phyloP scores from a whole-genome alignment of 1,140 invertebrate genomes.

The Dreissena rostriformis region DNA sequence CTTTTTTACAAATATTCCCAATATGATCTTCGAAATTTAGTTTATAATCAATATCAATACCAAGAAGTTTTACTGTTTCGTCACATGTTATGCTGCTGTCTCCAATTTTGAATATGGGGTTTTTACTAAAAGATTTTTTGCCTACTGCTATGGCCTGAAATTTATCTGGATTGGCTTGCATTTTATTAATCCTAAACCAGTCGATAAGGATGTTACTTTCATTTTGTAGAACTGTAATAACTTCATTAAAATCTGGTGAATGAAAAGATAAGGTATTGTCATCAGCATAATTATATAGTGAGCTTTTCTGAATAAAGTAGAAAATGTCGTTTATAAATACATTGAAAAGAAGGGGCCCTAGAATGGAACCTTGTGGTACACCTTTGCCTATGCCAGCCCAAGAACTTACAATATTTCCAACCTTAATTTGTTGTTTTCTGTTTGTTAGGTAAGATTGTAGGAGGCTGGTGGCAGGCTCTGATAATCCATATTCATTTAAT shows the following conservation, averaged over 20 bases:
- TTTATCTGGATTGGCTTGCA: conserved; percentile 60
- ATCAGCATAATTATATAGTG: conserved; percentile 58
- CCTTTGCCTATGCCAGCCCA: conserved; percentile 21
- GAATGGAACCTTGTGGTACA: conserved; percentile 54
- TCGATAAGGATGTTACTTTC: conserved; percentile 40
- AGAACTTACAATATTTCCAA: not conserved
- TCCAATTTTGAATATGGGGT: conserved; percentile 15
- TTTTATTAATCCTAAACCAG: conserved; percentile 50
- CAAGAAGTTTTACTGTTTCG: conserved; percentile 50
- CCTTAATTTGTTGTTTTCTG: conserved; percentile 50
- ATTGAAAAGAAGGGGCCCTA: conserved; percentile 49
- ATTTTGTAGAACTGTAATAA: conserved; percentile 17
- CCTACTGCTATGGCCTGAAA: conserved; percentile 51
- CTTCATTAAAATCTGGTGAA: not conserved
- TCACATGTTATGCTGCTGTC: conserved; percentile 41
- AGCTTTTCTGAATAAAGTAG: conserved; percentile 46
- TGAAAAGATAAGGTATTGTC: conserved; percentile 51
- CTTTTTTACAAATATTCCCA: conserved; percentile 50
- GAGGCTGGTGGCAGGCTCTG: not conserved
- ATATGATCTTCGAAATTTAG: conserved; percentile 56
- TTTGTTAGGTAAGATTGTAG: conserved; percentile 12
- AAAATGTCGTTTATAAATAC: conserved; percentile 59
- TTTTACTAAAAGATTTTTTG: conserved; percentile 21
- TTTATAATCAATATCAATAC: conserved; percentile 40
- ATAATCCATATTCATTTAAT: conserved; percentile 33